Evolutionary conservation across 2,113 vertebrate genomes (phyloP).

Genomic region (Panurus biarmicus): DNA sequence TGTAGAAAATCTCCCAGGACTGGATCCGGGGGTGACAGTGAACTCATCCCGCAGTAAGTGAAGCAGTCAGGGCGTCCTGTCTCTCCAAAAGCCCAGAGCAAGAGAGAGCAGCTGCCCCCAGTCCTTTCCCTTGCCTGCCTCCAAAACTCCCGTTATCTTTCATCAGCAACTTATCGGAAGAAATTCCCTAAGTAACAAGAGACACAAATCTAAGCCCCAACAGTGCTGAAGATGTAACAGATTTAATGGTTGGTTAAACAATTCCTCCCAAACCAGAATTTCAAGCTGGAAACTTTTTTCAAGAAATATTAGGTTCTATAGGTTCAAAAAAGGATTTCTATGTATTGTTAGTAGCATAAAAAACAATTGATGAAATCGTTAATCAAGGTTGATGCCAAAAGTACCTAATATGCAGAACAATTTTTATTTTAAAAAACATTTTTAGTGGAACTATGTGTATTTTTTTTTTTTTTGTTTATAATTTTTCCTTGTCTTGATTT

Average conservation of each 20-base stretch:
- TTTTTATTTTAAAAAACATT: neutral
- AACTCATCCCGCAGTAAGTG: too few relatives aligned
- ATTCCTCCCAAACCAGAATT: neutral
- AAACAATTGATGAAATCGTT: neutral
- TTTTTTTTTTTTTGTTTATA: neutral
- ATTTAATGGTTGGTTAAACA: neutral
- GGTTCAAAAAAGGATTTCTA: neutral
- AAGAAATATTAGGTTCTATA: neutral
- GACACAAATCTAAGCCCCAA: too few relatives aligned
- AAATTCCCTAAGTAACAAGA: too few relatives aligned
- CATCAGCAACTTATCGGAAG: too few relatives aligned
- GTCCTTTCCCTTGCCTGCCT: too few relatives aligned
- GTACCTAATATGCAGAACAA: neutral
- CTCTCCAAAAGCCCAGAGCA: too few relatives aligned
- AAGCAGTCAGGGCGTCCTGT: too few relatives aligned
- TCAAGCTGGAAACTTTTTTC: neutral
- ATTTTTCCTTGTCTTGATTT: neutral
- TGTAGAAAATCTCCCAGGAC: too few relatives aligned
- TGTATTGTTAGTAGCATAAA: neutral
- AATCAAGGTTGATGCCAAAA: neutral
- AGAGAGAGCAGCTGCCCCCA: too few relatives aligned
- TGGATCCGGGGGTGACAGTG: too few relatives aligned
- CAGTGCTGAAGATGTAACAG: neutral
- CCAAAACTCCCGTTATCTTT: too few relatives aligned
- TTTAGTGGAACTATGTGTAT: neutral